phyloP scores from a whole-genome alignment of 1,140 invertebrate species.

The Microplitis mediator region DNA sequence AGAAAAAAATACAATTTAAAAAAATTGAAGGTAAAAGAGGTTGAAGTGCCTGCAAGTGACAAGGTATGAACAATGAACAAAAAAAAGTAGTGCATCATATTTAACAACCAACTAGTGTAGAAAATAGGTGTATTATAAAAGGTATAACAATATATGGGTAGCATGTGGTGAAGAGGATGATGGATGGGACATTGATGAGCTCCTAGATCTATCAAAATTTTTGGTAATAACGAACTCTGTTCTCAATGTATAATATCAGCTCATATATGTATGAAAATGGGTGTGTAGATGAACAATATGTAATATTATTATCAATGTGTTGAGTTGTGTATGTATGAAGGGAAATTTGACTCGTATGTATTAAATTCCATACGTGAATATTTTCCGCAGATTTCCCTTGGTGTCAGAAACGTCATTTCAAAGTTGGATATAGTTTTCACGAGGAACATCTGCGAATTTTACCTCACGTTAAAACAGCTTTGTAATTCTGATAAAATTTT shows the following conservation, averaged over 20 bases:
- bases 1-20: background rate
- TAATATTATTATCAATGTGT: too few species aligned
- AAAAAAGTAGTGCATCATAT: background rate
- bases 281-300: too few species aligned
- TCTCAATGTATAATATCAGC: too few species aligned
- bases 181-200: conserved; percentile 31
- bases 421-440: conserved; percentile 3
- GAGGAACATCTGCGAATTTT: background rate
- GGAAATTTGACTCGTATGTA: background rate
- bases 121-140: background rate
- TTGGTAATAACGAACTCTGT: too few species aligned
- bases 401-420: background rate
- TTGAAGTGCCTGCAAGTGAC: conserved; percentile 11
- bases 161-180: conserved; percentile 31
- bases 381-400: conserved; percentile 5
- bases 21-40: background rate
- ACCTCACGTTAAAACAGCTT: background rate
- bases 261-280: too few species aligned
- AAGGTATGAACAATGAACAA: conserved; percentile 10
- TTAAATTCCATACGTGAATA: background rate
- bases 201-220: background rate
- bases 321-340: too few species aligned
- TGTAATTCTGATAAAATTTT: background rate
- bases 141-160: conserved; percentile 22
- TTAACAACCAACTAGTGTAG: too few species aligned